A percentile compares a stretch with the other conserved stretches of the same genome.
These are phyloP conservation scores for Pammene fasciana DNA, from an alignment of 2,888 invertebrate species.

Conservation along the genomic window DNA sequence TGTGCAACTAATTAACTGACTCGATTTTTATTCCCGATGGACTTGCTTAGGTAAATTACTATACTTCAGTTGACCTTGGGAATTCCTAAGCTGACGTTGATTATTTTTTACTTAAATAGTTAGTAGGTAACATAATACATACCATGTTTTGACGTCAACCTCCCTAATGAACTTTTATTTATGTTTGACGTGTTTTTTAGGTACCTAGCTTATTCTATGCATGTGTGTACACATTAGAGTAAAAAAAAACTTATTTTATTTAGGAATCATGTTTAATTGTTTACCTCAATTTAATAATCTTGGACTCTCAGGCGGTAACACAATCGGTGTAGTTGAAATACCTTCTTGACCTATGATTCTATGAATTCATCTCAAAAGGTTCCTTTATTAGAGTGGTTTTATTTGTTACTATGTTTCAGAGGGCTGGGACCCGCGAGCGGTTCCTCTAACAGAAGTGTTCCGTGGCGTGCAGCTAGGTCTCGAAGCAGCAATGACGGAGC, in stretches of 20 bases:
- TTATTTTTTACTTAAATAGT: background rate
- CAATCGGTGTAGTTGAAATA: too few species aligned
- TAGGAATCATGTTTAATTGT: too few species aligned
- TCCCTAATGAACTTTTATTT: background rate
- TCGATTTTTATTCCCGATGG: too few species aligned
- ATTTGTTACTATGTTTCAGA: slow-evolving; percentile 65
- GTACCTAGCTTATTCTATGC: too few species aligned
- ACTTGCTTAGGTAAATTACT: too few species aligned
- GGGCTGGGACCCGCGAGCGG: slow-evolving; percentile 89
- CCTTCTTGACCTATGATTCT: background rate
- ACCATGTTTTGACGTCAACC: background rate
- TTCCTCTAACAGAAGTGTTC: slow-evolving; percentile 86
- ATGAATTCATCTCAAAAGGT: background rate
- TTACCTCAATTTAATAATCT: too few species aligned
- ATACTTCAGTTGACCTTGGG: background rate
- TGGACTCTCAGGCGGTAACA: too few species aligned
- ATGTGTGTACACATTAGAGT: too few species aligned
- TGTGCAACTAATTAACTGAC: too few species aligned
- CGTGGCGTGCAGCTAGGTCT: slow-evolving; percentile 87
- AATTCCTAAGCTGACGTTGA: slow-evolving; percentile 3
- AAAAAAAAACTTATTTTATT: too few species aligned
- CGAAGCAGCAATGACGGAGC: slow-evolving; percentile 90
- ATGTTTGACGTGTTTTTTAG: background rate
- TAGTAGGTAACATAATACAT: background rate
- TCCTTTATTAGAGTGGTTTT: background rate